phyloP scores from a whole-genome alignment of 2,797 vertebrate species.

The Melanotaenia pygmaea region DNA sequence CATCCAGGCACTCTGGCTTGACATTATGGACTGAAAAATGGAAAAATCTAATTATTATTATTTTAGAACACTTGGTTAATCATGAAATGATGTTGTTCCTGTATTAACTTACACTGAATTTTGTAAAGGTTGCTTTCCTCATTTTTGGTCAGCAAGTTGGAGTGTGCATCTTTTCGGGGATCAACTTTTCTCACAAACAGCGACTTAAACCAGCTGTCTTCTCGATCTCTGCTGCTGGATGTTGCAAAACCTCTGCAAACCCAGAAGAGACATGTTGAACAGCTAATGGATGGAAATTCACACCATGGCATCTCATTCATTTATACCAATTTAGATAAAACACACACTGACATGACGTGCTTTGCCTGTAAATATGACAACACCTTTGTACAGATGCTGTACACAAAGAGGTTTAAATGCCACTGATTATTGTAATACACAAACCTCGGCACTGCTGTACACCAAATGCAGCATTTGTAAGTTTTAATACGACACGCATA shows the following conservation, averaged over 20 bases:
- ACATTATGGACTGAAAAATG: slow-evolving; percentile 94
- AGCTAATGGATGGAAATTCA: neutral
- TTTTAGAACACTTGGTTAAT: neutral
- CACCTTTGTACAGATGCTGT: neutral
- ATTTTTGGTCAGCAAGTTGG: slow-evolving; percentile 93
- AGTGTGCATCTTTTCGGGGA: slow-evolving; percentile 95
- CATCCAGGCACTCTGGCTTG: slow-evolving; percentile 95
- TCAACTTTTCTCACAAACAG: slow-evolving; percentile 97
- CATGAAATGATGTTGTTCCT: neutral
- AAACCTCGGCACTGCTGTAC: neutral
- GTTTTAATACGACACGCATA: neutral
- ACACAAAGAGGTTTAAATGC: neutral
- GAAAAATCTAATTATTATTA: neutral
- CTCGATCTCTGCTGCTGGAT: slow-evolving; percentile 81
- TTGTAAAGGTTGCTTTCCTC: slow-evolving; percentile 98
- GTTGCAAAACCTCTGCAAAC: slow-evolving; percentile 81
- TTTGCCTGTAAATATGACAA: slow-evolving; percentile 10
- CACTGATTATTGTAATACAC: neutral
- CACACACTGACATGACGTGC: neutral
- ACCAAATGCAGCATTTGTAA: neutral
- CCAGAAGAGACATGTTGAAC: slow-evolving; percentile 23
- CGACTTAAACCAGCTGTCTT: slow-evolving; percentile 96
- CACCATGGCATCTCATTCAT: neutral
- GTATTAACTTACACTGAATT: slow-evolving; percentile 88
- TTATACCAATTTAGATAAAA: neutral